phyloP scores from a whole-genome alignment of 2,797 vertebrate species.

The Scomberomorus guttatus region DNA sequence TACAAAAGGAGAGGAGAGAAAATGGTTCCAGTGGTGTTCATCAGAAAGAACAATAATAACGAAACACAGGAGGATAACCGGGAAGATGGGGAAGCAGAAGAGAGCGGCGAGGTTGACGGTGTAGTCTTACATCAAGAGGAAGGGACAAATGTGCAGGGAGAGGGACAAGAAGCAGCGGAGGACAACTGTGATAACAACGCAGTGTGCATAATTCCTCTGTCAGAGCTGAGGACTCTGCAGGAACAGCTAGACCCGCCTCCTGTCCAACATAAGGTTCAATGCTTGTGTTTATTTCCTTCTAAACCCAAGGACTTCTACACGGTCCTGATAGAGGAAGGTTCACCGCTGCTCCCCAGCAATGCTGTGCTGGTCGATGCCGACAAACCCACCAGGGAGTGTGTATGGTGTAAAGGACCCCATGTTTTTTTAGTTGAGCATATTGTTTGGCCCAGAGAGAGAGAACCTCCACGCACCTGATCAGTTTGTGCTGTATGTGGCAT shows the following conservation, averaged over 20 bases:
- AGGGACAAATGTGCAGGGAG: not conserved
- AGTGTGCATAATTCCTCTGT: not conserved
- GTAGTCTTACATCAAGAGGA: not conserved
- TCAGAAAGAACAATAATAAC: slow-evolving; percentile 12
- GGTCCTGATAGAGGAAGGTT: slow-evolving; percentile 7
- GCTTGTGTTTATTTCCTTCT: rapidly evolving
- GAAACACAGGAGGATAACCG: not conserved
- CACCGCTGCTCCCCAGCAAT: slow-evolving; percentile 10
- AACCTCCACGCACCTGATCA: too few relatives aligned
- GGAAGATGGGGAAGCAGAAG: not conserved
- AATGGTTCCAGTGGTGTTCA: slow-evolving; percentile 27
- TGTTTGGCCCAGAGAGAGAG: not conserved
- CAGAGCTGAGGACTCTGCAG: slow-evolving; percentile 7
- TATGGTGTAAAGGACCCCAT: not conserved
- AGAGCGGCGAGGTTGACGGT: not conserved
- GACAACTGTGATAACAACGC: not conserved
- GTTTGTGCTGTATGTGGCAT: too few relatives aligned
- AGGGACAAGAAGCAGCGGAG: not conserved
- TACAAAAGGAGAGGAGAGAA: not conserved
- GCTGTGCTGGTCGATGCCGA: not conserved
- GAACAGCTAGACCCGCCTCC: slow-evolving; percentile 26
- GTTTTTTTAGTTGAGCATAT: rapidly evolving
- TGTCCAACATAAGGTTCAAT: not conserved
- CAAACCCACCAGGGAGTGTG: rapidly evolving
- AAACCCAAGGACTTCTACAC: not conserved